phyloP scores from a whole-genome alignment of 2,113 vertebrate species.

The Pteronura brasiliensis region DNA sequence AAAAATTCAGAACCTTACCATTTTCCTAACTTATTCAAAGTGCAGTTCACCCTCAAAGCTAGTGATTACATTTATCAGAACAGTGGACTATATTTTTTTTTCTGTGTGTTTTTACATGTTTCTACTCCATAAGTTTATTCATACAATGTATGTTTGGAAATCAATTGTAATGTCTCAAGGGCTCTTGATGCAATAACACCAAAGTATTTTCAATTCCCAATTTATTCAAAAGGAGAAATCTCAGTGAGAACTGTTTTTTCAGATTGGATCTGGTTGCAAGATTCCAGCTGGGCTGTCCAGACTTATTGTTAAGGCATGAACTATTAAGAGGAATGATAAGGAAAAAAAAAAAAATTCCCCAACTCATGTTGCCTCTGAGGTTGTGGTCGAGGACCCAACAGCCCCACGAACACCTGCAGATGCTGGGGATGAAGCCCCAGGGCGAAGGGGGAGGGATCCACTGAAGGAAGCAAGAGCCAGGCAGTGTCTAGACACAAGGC shows the following conservation, averaged over 20 bases:
- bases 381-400: neutral
- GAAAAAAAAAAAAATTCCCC: neutral
- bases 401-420: neutral
- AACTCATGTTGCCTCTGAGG: neutral
- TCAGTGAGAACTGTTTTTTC: neutral
- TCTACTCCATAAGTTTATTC: neutral
- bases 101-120: neutral
- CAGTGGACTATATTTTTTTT: neutral
- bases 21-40: neutral
- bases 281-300: neutral
- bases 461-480: neutral
- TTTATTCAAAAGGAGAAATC: neutral
- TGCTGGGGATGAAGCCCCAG: neutral
- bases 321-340: neutral
- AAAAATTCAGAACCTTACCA: neutral
- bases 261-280: neutral
- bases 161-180: neutral
- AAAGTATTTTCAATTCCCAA: neutral
- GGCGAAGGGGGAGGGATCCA: neutral
- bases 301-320: neutral
- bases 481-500: neutral
- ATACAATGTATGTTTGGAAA: neutral
- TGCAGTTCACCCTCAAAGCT: neutral
- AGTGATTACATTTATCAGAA: neutral
- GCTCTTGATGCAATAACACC: neutral